These are phyloP conservation scores for Solenopsis fugax DNA, from an alignment of 1,140 invertebrate genomes.

Conservation along the genomic window DNA sequence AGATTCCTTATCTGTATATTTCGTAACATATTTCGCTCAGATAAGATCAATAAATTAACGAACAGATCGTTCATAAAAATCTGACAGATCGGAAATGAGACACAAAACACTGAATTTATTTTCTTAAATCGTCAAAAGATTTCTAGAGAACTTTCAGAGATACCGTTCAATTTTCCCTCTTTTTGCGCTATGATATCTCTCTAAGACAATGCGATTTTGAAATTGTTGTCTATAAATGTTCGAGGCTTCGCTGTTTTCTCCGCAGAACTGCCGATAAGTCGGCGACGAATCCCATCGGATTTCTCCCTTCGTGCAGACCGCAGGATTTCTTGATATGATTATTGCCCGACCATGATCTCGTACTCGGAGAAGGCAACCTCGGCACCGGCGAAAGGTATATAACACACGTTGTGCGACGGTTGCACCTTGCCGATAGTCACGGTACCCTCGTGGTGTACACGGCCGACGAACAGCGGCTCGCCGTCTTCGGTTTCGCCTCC, in stretches of 20 bases:
- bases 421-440: constrained; percentile 92
- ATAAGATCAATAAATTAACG: constrained; percentile 35
- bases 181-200: background rate
- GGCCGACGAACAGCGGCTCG: constrained; percentile 91
- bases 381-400: constrained; percentile 91
- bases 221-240: background rate
- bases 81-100: background rate
- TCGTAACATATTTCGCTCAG: background rate
- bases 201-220: background rate
- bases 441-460: constrained; percentile 89
- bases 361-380: constrained; percentile 92
- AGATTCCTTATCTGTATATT: constrained; percentile 49
- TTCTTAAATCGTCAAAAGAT: background rate
- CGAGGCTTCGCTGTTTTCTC: background rate
- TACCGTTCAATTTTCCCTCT: background rate
- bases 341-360: constrained; percentile 89
- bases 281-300: constrained; percentile 28
- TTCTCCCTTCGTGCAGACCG: background rate
- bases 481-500: constrained; percentile 92
- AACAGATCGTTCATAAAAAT: background rate
- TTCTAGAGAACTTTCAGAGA: background rate
- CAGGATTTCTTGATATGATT: background rate
- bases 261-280: constrained; percentile 53
- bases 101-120: background rate
- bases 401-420: constrained; percentile 90